These are phyloP conservation scores for Drosophila asahinai DNA, from an alignment of 1,140 invertebrate genomes.

Conservation along the genomic window DNA sequence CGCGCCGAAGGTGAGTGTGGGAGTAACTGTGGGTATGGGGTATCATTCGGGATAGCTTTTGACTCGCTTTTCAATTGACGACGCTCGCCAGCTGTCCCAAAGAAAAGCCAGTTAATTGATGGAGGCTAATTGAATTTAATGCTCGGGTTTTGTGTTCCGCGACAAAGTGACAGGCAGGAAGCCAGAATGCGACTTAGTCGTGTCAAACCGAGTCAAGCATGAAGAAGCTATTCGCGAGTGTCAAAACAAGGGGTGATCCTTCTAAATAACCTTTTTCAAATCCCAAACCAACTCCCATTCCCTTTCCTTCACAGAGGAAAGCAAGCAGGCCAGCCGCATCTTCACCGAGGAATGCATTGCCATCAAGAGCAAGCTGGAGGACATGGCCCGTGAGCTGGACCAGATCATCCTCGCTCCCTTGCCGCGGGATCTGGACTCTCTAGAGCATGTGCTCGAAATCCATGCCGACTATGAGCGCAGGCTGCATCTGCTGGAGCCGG, in stretches of 20 bases:
- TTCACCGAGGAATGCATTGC: conserved; percentile 94
- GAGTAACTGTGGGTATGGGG: conserved; percentile 18
- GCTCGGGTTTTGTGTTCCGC: conserved; percentile 21
- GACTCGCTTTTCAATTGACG: conserved; percentile 69
- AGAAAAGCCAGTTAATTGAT: conserved; percentile 31
- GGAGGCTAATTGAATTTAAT: conserved; percentile 75
- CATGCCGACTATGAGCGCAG: conserved; percentile 95
- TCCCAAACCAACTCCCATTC: too few relatives aligned
- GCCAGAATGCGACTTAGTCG: conserved; percentile 58
- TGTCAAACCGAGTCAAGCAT: conserved; percentile 47
- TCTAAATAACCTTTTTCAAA: too few relatives aligned
- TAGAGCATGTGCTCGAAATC: conserved; percentile 94
- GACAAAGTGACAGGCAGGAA: conserved; percentile 56
- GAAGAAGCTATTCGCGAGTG: conserved; percentile 77
- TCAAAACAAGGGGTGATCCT: conserved; percentile 74
- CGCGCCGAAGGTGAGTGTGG: conserved; percentile 89
- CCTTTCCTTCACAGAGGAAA: conserved; percentile 92
- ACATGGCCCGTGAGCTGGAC: conserved; percentile 93
- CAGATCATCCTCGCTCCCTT: conserved; percentile 92
- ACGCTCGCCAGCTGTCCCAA: conserved; percentile 71
- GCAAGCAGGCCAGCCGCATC: conserved; percentile 93
- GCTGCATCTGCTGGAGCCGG: conserved; percentile 89
- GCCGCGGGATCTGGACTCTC: conserved; percentile 93
- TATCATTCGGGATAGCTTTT: conserved; percentile 15
- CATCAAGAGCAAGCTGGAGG: conserved; percentile 93